Evolutionary conservation across 2,113 vertebrate species (phyloP), one percentile per base, ranked within the genome.

Genomic region (Mastomys natalensis): DNA sequence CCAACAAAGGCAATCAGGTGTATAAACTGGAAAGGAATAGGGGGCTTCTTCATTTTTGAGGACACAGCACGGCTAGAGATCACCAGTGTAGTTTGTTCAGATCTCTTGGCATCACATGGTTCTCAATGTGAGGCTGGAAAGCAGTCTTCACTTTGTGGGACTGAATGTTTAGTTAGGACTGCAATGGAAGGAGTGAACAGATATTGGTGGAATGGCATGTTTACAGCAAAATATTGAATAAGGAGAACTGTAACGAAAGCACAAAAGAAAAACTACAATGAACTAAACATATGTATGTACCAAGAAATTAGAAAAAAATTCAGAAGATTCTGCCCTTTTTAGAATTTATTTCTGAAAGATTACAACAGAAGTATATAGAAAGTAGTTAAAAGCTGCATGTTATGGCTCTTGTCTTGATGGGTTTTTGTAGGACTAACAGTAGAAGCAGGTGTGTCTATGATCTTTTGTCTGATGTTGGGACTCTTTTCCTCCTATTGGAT

Each of bases 111-210:
- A 31, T 62, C 16, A 19, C 9, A 5, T 24, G 21, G 22, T 15
- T 26, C 3, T 15, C 11, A 6, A 58, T 0, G 3, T n/a, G 16
- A 70, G 19, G 2, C 22, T 70, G 3, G 0, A 51, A 81, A 84
- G 31, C 58, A 58, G 17, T 11, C 40, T 74, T 84, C 53, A 55
- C 68, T 74, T 37, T 64, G 89, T 60, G n/a, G 24, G 0, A 15
- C 13, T 12, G 34, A 88, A 29, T 7, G 10, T 26, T 66, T 85
- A 53, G 22, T 7, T 91, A 53, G 90, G 77, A 73, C 45, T 82
- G 16, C 21, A 58, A 62, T 43, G 17, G 19, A 62, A 45, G 16
- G 3, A 3, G 53, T 86, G 22, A 76, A 16, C 77, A 19, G 10
- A 31, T 84, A 21, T 24, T 62, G 4, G 29, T 81, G 15, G 15